These are phyloP conservation scores for Hippocampus mohnikei DNA, from an alignment of 2,113 vertebrate species.

Conservation along the genomic window DNA sequence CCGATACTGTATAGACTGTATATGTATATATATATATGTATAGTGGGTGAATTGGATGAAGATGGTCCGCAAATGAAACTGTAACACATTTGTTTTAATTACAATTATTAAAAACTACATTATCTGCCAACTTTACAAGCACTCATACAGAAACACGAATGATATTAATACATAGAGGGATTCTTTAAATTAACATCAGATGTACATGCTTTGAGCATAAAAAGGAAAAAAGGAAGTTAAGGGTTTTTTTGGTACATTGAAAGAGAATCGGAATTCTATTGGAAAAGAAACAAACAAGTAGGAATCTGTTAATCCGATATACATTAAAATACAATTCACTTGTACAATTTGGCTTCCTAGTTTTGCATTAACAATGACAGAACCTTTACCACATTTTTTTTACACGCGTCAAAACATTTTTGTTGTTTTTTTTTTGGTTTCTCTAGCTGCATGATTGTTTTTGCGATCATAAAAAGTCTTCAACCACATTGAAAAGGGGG, in stretches of 20 bases:
- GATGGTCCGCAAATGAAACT: slow-evolving; percentile 18
- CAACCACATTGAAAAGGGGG: slow-evolving; percentile 16
- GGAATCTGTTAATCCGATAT: slow-evolving; percentile 62
- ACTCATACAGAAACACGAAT: slow-evolving; percentile 68
- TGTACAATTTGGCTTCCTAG: slow-evolving; percentile 48
- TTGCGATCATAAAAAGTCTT: slow-evolving; percentile 39
- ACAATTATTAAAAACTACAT: slow-evolving; percentile 80
- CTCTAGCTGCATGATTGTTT: slow-evolving; percentile 64
- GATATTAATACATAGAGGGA: slow-evolving; percentile 68
- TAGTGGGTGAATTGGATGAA: background rate
- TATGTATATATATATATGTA: background rate
- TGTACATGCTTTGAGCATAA: slow-evolving; percentile 73
- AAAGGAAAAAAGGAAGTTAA: slow-evolving; percentile 43
- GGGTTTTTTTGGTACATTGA: slow-evolving; percentile 34
- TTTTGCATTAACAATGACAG: slow-evolving; percentile 44
- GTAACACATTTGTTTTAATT: slow-evolving; percentile 71
- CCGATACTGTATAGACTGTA: background rate
- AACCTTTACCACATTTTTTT: slow-evolving; percentile 25
- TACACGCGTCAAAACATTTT: slow-evolving; percentile 11
- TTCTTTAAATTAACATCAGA: slow-evolving; percentile 75
- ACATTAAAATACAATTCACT: slow-evolving; percentile 49
- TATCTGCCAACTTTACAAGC: slow-evolving; percentile 76
- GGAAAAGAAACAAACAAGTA: slow-evolving; percentile 46
- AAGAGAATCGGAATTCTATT: slow-evolving; percentile 51
- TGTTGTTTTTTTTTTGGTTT: slow-evolving; percentile 53